Percentiles rank a stretch among this genome's conserved stretches.
Conservation (phyloP, 2,888 invertebrate genomes). For the Altica lythri region DNA sequence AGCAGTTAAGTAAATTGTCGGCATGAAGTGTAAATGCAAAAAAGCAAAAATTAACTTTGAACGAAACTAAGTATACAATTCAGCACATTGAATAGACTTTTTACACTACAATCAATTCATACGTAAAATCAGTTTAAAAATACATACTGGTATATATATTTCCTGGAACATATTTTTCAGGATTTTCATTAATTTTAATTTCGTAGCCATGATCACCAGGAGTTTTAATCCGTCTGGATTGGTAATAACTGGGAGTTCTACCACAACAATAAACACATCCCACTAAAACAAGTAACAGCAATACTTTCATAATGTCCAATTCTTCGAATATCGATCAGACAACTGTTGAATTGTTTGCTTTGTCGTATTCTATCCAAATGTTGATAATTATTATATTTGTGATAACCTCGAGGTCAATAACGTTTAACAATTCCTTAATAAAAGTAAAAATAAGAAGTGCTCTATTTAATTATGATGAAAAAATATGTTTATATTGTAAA, state of each 20-base stretch:
- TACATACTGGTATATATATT: conserved; percentile 77
- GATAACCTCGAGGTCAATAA: conserved; percentile 4
- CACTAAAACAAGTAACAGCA: conserved; percentile 17
- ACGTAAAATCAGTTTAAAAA: no score
- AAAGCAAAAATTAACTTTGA: no score
- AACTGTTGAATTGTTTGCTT: background rate
- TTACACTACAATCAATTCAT: no score
- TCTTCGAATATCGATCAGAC: background rate
- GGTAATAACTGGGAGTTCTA: conserved; percentile 57
- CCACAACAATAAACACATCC: conserved; percentile 27
- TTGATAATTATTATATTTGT: no score
- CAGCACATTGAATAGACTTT: no score
- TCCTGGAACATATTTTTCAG: conserved; percentile 81
- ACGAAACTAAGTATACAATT: no score
- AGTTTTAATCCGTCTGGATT: conserved; percentile 61
- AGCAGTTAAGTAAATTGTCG: no score
- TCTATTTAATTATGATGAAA: no score
- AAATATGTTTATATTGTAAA: no score
- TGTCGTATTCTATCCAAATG: background rate
- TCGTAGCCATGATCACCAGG: conserved; percentile 87
- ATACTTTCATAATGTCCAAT: conserved; percentile 8
- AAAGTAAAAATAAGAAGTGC: no score
- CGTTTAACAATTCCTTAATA: no score
- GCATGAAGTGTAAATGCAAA: no score
- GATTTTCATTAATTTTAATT: conserved; percentile 78